phyloP scores from a whole-genome alignment of 2,888 invertebrate genomes.

The Diabrotica balteata region DNA sequence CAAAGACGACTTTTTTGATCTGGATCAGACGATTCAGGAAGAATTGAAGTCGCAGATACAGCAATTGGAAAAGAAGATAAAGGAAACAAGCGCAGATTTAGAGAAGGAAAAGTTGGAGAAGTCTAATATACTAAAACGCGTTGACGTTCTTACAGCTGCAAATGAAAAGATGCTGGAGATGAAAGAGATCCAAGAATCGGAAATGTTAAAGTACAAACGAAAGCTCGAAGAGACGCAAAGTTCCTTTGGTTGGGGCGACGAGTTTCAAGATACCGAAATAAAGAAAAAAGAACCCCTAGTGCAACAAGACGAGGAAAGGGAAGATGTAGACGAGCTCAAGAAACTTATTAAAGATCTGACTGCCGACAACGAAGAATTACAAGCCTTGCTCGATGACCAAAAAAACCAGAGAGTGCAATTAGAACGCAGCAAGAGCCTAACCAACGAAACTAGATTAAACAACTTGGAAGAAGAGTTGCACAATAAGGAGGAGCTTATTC shows the following conservation, averaged over 20 bases:
- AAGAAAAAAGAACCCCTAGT: conserved; percentile 8
- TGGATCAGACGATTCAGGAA: conserved; percentile 81
- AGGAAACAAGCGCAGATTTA: conserved; percentile 66
- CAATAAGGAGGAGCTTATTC: conserved; percentile 16
- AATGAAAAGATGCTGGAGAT: conserved; percentile 81
- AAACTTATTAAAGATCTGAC: conserved; percentile 66
- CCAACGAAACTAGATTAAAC: conserved; percentile 23
- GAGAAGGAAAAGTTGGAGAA: conserved; percentile 73
- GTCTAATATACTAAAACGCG: conserved; percentile 71
- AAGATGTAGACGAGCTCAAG: conserved; percentile 63
- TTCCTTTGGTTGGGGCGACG: conserved; percentile 66
- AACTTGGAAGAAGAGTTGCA: conserved; percentile 28
- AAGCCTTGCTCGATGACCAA: conserved; percentile 65
- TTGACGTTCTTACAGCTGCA: conserved; percentile 76
- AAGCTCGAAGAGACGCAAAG: conserved; percentile 74
- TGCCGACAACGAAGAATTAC: conserved; percentile 69
- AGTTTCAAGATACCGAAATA: not conserved
- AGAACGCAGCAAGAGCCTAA: conserved; percentile 35
- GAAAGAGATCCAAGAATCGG: conserved; percentile 82
- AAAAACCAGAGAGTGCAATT: conserved; percentile 53
- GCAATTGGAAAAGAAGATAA: conserved; percentile 70
- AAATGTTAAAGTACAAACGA: conserved; percentile 75
- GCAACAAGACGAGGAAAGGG: conserved; percentile 1
- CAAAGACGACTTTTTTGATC: conserved; percentile 62
- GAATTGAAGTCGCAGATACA: conserved; percentile 76